phyloP scores from a whole-genome alignment of 2,888 invertebrate genomes.

The Synanthedon formicaeformis region DNA sequence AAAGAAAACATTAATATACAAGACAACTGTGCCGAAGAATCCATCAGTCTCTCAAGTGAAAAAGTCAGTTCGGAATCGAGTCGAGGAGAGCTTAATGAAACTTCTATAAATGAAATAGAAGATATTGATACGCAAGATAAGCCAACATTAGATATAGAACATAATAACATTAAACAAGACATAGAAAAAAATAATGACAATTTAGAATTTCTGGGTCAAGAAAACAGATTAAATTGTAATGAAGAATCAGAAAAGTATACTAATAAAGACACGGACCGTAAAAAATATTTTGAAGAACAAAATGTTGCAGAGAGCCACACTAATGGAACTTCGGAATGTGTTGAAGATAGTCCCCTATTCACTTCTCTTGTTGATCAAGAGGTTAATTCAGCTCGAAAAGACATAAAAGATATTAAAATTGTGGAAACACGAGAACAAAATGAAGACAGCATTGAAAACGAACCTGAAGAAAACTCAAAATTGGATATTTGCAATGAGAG shows the following conservation, averaged over 20 bases:
- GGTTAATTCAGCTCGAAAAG: no score
- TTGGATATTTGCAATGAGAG: no score
- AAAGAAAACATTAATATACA: conserved; percentile 5
- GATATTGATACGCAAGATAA: no score
- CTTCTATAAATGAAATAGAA: background rate
- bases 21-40: background rate
- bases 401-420: background rate
- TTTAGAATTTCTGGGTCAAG: background rate
- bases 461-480: background rate
- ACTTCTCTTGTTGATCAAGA: no score
- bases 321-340: no score
- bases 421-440: conserved; percentile 3
- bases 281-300: no score
- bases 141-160: no score
- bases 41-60: background rate
- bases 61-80: background rate
- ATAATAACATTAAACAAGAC: background rate
- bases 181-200: background rate
- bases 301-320: no score
- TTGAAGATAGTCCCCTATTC: no score
- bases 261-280: no score
- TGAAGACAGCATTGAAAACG: conserved; percentile 1
- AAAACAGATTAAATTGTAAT: conserved; percentile 1
- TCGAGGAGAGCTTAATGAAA: conserved; percentile 8
- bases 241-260: no score